Percentiles rank a stretch among this genome's conserved stretches.
phyloP scores from a whole-genome alignment of 2,888 invertebrate genomes.

The Diplazon laetatorius region DNA sequence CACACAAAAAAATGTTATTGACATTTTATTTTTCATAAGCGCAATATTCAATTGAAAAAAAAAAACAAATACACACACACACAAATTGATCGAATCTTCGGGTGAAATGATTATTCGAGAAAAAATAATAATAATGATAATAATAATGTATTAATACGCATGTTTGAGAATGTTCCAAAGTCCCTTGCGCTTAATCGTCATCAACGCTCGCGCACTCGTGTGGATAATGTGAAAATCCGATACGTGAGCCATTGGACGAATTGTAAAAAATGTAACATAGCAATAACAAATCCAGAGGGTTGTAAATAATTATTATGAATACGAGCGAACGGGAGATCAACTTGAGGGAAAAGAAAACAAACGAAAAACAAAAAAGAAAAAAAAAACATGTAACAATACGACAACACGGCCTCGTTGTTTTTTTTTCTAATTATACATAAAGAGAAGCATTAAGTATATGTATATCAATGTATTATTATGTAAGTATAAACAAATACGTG shows the following conservation, averaged over 20 bases:
- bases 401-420: slow-evolving; percentile 48
- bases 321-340: slow-evolving; percentile 70
- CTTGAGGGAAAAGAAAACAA: slow-evolving; percentile 10
- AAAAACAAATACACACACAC: background rate
- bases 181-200: slow-evolving; percentile 4
- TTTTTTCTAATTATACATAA: slow-evolving; percentile 48
- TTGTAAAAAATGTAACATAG: slow-evolving; percentile 54
- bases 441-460: slow-evolving; percentile 30
- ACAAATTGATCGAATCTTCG: background rate
- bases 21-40: background rate
- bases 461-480: slow-evolving; percentile 51
- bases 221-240: background rate
- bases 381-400: slow-evolving; percentile 45
- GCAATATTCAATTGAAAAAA: background rate
- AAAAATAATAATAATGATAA: too few species aligned
- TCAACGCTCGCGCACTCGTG: background rate
- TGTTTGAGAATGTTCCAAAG: background rate
- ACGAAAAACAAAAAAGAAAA: too few species aligned
- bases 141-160: background rate
- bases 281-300: slow-evolving; percentile 69
- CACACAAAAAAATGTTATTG: background rate
- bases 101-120: background rate
- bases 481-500: slow-evolving; percentile 36
- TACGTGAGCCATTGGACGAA: slow-evolving; percentile 18
- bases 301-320: slow-evolving; percentile 81